These are phyloP conservation scores for Hymenochirus boettgeri DNA, from an alignment of 2,113 vertebrate species.

Conservation along the genomic window DNA sequence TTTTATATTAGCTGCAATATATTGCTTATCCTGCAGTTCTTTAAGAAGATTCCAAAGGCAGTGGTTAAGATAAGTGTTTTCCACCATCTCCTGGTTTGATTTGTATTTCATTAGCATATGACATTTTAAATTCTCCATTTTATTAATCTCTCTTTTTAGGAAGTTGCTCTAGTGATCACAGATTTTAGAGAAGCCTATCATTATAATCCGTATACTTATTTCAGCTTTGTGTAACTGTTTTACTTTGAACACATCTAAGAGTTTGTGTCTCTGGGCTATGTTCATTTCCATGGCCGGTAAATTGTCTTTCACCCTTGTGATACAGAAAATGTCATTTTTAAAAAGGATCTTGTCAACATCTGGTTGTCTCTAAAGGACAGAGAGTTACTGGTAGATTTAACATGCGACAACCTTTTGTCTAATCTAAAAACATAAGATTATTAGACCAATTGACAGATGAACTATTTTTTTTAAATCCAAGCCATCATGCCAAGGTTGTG, in stretches of 20 bases:
- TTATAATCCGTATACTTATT: conserved; percentile 5
- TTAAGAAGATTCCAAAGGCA: conserved; percentile 23
- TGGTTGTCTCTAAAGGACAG: too few species aligned
- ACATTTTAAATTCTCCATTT: conserved; percentile 34
- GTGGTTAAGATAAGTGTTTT: conserved; percentile 36
- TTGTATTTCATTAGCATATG: conserved; percentile 38
- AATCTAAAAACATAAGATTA: too few species aligned
- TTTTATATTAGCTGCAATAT: conserved; percentile 32
- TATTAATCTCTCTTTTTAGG: conserved; percentile 28
- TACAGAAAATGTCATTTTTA: background rate
- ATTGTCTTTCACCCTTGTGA: background rate
- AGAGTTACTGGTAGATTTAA: too few species aligned
- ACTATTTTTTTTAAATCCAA: too few species aligned
- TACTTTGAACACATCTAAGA: background rate
- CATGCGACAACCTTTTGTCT: too few species aligned
- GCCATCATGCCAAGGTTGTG: too few species aligned
- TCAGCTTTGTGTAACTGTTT: conserved; percentile 1
- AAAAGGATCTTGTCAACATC: too few species aligned
- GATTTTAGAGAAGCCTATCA: conserved; percentile 12
- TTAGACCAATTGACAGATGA: too few species aligned
- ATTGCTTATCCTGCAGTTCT: conserved; percentile 31
- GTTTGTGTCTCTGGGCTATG: background rate
- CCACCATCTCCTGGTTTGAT: conserved; percentile 23
- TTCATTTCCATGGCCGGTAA: background rate
- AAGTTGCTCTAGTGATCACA: conserved; percentile 19